Percentiles rank a stretch among this genome's conserved stretches.
Evolutionary conservation across 2,888 invertebrate genomes (phyloP).

Genomic region (Dione vanillae): DNA sequence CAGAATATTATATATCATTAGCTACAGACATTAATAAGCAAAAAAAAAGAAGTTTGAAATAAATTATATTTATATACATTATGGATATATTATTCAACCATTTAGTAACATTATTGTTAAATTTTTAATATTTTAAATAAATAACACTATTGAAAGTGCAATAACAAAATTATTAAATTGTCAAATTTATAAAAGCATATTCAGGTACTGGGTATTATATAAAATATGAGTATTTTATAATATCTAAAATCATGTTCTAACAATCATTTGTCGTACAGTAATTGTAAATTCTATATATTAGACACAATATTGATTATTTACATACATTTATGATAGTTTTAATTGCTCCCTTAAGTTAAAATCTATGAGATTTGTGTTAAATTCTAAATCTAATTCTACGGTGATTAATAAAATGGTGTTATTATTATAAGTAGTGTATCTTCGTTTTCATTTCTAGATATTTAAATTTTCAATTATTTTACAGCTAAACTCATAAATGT

Average conservation of each 20-base stretch:
- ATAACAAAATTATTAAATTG: neutral
- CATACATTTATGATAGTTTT: constrained; percentile 58
- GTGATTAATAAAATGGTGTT: constrained; percentile 36
- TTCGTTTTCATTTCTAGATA: neutral
- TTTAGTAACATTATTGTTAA: too few species aligned
- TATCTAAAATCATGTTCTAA: constrained; percentile 4
- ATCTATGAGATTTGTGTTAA: constrained; percentile 69
- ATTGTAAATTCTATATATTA: constrained; percentile 43
- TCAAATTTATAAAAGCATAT: neutral
- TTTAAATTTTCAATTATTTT: neutral
- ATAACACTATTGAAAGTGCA: too few species aligned
- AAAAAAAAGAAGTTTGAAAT: neutral
- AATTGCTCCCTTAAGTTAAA: constrained; percentile 81
- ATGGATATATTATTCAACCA: too few species aligned
- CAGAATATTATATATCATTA: neutral
- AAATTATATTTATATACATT: too few species aligned
- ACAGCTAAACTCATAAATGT: neutral
- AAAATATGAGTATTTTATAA: neutral
- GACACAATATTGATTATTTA: constrained; percentile 65
- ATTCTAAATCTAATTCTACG: constrained; percentile 53
- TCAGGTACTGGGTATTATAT: constrained; percentile 2
- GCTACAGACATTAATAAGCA: neutral
- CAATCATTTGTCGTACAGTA: constrained; percentile 2
- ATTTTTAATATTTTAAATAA: neutral
- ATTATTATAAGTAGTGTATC: neutral